Evolutionary conservation across 2,888 invertebrate species (phyloP).

Genomic region (Neuroscelio doddi): DNA sequence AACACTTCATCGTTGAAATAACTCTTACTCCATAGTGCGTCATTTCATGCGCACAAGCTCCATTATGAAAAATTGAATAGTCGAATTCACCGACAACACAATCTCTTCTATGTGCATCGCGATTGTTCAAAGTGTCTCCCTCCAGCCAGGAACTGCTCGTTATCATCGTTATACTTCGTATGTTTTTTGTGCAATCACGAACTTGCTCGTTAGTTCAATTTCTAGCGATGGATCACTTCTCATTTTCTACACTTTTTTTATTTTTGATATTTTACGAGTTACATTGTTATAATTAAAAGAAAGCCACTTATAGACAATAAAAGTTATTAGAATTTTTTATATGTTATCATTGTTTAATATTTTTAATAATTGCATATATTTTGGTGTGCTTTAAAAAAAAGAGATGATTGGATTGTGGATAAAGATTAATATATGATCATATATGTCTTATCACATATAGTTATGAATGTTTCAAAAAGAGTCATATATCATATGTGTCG

Average conservation of each 20-base stretch:
- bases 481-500: no score
- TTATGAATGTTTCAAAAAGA: no score
- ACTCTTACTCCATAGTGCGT: slow-evolving; percentile 15
- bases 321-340: no score
- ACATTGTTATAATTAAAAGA: no score
- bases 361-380: no score
- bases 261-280: background rate
- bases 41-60: background rate
- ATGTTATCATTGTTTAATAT: no score
- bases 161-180: slow-evolving; percentile 12
- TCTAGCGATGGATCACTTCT: slow-evolving; percentile 2
- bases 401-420: no score
- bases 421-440: no score
- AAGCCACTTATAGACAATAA: no score
- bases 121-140: slow-evolving; percentile 6
- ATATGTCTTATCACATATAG: no score
- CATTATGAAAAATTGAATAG: slow-evolving; percentile 2
- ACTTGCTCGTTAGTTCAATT: slow-evolving; percentile 9
- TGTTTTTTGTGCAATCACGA: slow-evolving; percentile 11
- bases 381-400: no score
- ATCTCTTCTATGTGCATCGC: slow-evolving; percentile 3
- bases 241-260: background rate
- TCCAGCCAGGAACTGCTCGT: slow-evolving; percentile 7
- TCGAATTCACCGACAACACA: slow-evolving; percentile 1
- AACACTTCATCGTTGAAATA: slow-evolving; percentile 37